Base-by-base conservation (phyloP, 2,888 invertebrate genomes). In the Anticlea derivata region DNA sequence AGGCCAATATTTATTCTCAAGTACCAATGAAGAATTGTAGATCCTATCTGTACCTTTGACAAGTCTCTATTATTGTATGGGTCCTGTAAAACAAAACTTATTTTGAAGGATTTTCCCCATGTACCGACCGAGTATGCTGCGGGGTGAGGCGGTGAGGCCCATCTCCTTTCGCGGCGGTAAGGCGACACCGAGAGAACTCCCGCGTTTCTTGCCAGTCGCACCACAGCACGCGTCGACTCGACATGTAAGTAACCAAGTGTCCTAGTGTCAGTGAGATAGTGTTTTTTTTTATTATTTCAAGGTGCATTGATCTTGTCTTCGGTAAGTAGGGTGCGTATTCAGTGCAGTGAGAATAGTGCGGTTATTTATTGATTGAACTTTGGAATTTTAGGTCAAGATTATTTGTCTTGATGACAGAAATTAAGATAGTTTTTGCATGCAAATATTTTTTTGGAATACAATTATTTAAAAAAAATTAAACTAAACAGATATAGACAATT, bases 191-290 rank as follows among this genome's bases (percentile, higher is more conserved):
- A 48, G 60, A 63, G 71, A 73, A 65, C 75, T 73, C 73, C 70
- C 70, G 77, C 75, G 74, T 59, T 65, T 68, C 66, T 58, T 77
- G 84, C 83, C 89, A 90, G 89, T 90, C 89, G 89, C 89, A 86
- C 83, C 88, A 88, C 87, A 89, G 90, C 88, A 74, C 84, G 87
- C 90, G 89, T 86, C 90, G 90, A 89, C 89, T 90, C 90, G 86
- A 89, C 86, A 90, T 89, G 90, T 90, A 90, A 90, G 90, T 90
- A 90, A 60, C 71, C 68, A 75, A 79, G 84, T 83, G 83, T 62
- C 65, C 65, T 72, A 80, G 84, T 86, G 85, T 73, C 68, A 77
- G 82, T 83, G 82, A 75, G 67, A 68, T 57, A 54, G 4, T 63
- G 75, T 72, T 73, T 76, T 70, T 76, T 80, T 68, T 67, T 56